These are phyloP conservation scores for Pogoniulus pusillus DNA, from an alignment of 2,797 vertebrate genomes.

Conservation along the genomic window DNA sequence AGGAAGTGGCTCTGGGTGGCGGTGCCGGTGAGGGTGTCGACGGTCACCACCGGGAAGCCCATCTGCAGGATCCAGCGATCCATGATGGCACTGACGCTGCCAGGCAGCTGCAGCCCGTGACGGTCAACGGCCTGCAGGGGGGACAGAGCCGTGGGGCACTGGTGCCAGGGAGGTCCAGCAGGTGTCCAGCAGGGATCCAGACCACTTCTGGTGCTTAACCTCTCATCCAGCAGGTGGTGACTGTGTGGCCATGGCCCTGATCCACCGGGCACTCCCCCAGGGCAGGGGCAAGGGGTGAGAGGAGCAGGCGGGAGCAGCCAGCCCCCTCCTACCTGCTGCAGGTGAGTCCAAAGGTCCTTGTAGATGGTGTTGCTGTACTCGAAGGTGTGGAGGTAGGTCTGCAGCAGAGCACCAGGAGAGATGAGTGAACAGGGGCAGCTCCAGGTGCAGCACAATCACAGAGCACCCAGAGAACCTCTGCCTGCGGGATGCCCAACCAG, in stretches of 20 bases:
- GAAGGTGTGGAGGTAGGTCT: slow-evolving; percentile 89
- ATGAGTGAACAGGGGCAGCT: not conserved
- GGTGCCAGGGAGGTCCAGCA: not conserved
- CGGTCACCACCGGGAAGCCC: slow-evolving; percentile 91
- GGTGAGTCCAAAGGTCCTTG: slow-evolving; percentile 86
- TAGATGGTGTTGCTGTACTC: slow-evolving; percentile 83
- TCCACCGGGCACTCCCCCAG: not conserved
- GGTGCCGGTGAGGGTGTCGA: slow-evolving; percentile 79
- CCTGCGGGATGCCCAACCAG: not conserved
- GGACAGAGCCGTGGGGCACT: accelerated
- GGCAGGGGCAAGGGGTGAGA: not conserved
- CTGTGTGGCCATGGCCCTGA: accelerated
- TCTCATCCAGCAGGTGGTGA: accelerated
- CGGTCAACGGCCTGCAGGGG: slow-evolving; percentile 76
- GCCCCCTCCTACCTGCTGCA: slow-evolving; percentile 76
- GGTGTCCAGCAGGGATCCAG: not conserved
- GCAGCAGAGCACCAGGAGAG: not conserved
- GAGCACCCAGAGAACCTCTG: not conserved
- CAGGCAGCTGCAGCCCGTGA: slow-evolving; percentile 51
- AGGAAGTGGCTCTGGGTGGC: slow-evolving; percentile 90
- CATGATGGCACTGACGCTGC: slow-evolving; percentile 83
- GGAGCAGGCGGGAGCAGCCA: not conserved
- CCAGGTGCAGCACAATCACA: not conserved
- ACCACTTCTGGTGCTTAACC: not conserved
- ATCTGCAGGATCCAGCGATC: slow-evolving; percentile 94